phyloP scores from a whole-genome alignment of 2,797 vertebrate genomes.

The Fratercula arctica region DNA sequence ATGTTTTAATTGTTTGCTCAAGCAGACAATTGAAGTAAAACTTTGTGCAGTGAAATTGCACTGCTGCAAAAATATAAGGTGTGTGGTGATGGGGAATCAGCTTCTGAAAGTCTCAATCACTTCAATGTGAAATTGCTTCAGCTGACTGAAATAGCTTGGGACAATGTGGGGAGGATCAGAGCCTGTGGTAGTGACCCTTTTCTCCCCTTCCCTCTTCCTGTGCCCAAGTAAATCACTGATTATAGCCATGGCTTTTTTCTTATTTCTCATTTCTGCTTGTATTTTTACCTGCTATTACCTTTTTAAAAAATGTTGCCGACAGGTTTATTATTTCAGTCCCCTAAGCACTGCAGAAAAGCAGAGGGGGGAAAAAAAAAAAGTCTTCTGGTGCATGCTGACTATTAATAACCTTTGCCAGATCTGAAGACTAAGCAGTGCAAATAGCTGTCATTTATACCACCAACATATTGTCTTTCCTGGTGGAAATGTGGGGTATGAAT shows the following conservation, averaged over 20 bases:
- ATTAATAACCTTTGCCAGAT: not conserved
- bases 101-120: not conserved
- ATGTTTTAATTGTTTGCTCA: slow-evolving; percentile 46
- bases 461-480: not conserved
- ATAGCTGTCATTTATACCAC: not conserved
- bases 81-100: not conserved
- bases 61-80: not conserved
- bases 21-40: not conserved
- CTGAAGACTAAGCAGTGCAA: not conserved
- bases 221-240: not conserved
- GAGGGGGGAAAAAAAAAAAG: not conserved
- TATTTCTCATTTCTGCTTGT: not conserved
- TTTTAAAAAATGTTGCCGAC: not conserved
- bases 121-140: not conserved
- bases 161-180: not conserved
- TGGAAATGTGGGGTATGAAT: not conserved
- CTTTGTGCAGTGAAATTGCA: not conserved
- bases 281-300: not conserved
- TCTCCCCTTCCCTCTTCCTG: not conserved
- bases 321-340: slow-evolving; percentile 21
- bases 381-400: not conserved
- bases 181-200: not conserved
- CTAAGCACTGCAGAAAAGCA: not conserved
- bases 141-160: not conserved
- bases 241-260: not conserved